Evolutionary conservation across 2,888 invertebrate genomes (phyloP).

Genomic region (Girardia tigrina): DNA sequence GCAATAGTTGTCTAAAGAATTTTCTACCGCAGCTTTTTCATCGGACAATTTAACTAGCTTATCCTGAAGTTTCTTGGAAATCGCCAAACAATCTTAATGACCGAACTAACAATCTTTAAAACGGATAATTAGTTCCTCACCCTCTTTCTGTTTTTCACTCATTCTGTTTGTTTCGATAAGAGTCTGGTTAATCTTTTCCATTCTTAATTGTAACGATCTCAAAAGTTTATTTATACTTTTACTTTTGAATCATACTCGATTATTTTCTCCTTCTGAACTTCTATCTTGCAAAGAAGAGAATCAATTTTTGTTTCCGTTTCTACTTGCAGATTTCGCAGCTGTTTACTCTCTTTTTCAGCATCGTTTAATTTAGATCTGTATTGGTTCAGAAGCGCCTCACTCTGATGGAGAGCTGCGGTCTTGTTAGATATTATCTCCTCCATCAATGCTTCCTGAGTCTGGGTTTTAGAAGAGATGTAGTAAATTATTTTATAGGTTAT

Average conservation of each 20-base stretch:
- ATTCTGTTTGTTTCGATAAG: slow-evolving; percentile 1
- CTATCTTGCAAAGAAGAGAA: background rate
- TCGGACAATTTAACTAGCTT: background rate
- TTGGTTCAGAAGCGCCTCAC: background rate
- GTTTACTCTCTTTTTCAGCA: slow-evolving; percentile 12
- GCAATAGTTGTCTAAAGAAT: background rate
- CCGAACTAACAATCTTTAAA: no score
- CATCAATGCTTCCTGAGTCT: slow-evolving; percentile 10
- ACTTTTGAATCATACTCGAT: background rate
- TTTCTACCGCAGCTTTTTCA: background rate
- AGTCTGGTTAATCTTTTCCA: background rate
- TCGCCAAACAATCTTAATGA: background rate
- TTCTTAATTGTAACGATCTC: background rate
- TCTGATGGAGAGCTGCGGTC: background rate
- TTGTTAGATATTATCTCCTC: background rate
- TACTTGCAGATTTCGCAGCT: slow-evolving; percentile 5
- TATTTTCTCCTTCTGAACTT: background rate
- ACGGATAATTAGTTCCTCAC: background rate
- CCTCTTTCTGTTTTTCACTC: slow-evolving; percentile 10
- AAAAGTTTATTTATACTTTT: background rate
- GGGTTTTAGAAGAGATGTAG: background rate
- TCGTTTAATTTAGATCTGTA: slow-evolving; percentile 4
- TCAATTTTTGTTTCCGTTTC: background rate
- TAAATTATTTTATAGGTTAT: no score
- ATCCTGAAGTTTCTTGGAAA: background rate